Conservation (phyloP, 1,140 invertebrate genomes). For the Akabosia matsudoensis region DNA sequence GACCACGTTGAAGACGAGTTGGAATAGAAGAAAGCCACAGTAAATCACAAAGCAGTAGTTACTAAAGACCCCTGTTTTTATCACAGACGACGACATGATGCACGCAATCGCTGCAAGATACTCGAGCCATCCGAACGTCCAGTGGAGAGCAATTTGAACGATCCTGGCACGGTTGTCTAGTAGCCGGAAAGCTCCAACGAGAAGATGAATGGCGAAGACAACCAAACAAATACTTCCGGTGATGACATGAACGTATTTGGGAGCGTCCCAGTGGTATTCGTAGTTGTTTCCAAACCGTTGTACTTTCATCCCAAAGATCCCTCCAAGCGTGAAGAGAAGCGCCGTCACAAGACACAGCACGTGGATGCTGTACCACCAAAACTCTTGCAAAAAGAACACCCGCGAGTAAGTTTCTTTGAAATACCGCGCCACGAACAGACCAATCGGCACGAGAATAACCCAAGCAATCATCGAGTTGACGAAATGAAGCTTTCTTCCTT, state of each 20-base stretch:
- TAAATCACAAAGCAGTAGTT: neutral
- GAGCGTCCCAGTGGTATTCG: neutral
- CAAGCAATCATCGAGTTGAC: slow-evolving; percentile 25
- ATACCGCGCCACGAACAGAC: slow-evolving; percentile 22
- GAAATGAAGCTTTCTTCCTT: slow-evolving; percentile 14
- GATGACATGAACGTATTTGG: neutral
- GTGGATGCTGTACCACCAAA: slow-evolving; percentile 31
- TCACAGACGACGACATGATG: neutral
- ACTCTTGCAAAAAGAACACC: slow-evolving; percentile 31
- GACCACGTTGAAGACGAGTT: neutral
- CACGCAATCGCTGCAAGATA: neutral
- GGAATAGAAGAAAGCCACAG: neutral
- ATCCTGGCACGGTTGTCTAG: neutral
- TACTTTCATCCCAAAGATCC: slow-evolving; percentile 4
- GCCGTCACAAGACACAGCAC: slow-evolving; percentile 6
- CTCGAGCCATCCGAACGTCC: slow-evolving; percentile 22
- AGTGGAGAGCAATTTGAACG: slow-evolving; percentile 9
- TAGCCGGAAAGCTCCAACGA: neutral
- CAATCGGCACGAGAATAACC: slow-evolving; percentile 17
- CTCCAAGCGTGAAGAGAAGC: slow-evolving; percentile 20
- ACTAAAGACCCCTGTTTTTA: neutral
- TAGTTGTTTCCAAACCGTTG: neutral
- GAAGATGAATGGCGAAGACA: slow-evolving; percentile 1
- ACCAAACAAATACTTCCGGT: neutral
- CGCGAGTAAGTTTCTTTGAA: slow-evolving; percentile 28